These are phyloP conservation scores for Doryteuthis pealeii DNA, from an alignment of 1,140 invertebrate genomes.

Conservation along the genomic window DNA sequence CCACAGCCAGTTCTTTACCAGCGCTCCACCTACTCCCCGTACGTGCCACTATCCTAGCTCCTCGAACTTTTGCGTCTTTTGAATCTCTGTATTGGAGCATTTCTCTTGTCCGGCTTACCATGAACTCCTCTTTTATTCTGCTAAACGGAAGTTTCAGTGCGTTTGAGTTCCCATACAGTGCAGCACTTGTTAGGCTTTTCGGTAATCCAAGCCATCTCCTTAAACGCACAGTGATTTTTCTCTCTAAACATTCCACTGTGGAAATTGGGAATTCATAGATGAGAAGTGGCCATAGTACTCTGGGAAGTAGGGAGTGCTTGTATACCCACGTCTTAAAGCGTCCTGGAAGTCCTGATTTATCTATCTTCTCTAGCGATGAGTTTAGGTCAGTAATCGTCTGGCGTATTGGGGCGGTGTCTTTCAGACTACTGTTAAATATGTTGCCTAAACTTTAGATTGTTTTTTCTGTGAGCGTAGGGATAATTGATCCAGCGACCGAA, in stretches of 20 bases:
- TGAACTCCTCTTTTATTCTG: not conserved
- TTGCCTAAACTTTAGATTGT: not conserved
- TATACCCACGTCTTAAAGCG: not conserved
- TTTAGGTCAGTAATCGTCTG: not conserved
- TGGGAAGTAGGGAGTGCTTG: not conserved
- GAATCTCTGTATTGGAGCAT: not conserved
- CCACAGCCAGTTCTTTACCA: not conserved
- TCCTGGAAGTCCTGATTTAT: not conserved
- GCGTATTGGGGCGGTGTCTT: not conserved
- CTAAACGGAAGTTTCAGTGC: not conserved
- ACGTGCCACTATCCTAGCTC: not conserved
- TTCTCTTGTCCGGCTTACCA: not conserved
- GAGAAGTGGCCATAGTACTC: not conserved
- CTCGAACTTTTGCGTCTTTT: not conserved
- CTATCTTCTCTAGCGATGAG: not conserved
- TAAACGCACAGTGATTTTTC: not conserved
- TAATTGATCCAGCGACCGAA: not conserved
- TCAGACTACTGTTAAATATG: not conserved
- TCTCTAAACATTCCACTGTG: not conserved
- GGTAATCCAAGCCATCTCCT: not conserved
- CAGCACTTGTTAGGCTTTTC: not conserved
- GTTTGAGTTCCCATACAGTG: not conserved
- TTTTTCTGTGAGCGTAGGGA: not conserved
- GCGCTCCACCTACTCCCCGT: not conserved
- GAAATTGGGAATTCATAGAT: not conserved